Conservation (phyloP, 2,888 invertebrate genomes). For the Lasioglossum oenotherae region DNA sequence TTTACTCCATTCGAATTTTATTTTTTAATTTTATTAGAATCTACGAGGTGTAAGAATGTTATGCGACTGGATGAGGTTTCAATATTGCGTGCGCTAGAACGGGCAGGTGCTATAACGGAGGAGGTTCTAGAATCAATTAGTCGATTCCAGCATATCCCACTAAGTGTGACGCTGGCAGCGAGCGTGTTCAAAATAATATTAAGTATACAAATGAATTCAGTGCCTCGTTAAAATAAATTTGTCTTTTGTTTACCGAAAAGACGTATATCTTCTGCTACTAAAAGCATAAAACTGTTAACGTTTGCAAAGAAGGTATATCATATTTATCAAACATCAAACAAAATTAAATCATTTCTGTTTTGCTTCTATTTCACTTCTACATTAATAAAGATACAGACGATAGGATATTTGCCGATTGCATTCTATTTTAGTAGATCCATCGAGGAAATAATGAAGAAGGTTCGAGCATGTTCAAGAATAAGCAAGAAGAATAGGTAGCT, state of each 20-base stretch:
- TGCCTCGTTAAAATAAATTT: neutral
- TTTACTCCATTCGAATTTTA: no score
- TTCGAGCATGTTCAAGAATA: slow-evolving; percentile 7
- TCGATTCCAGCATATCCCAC: neutral
- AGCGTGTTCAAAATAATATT: neutral
- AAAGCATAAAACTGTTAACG: no score
- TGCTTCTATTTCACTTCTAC: no score
- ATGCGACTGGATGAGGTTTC: neutral
- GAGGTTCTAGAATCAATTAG: slow-evolving; percentile 1
- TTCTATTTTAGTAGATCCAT: neutral
- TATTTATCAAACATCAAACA: no score
- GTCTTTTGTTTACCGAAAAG: no score
- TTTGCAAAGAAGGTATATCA: no score
- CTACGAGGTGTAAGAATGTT: no score
- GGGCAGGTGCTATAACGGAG: neutral
- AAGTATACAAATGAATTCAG: neutral
- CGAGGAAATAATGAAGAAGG: neutral
- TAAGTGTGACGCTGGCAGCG: neutral
- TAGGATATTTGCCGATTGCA: neutral
- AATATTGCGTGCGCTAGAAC: neutral
- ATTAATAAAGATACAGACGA: neutral
- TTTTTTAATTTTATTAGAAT: no score
- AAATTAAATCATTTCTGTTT: no score
- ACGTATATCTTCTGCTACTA: no score
- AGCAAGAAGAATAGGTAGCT: slow-evolving; percentile 70